phyloP scores from a whole-genome alignment of 2,797 vertebrate genomes.

The Eutrigla gurnardus region DNA sequence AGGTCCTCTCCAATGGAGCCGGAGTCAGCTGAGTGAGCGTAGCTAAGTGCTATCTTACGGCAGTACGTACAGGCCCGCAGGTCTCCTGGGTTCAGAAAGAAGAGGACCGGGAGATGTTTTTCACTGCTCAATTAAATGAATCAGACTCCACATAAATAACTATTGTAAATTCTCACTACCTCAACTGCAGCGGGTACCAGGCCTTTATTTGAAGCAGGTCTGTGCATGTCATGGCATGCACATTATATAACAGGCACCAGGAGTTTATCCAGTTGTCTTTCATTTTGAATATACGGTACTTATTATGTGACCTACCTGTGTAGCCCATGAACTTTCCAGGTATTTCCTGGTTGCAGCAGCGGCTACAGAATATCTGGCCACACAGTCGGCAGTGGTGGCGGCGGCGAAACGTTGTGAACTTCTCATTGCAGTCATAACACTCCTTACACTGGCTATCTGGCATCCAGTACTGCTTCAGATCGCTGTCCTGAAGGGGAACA shows the following conservation, averaged over 20 bases:
- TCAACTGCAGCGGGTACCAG: neutral
- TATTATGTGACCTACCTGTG: constrained; percentile 86
- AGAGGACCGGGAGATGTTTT: neutral
- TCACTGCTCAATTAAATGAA: neutral
- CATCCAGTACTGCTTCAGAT: constrained; percentile 99
- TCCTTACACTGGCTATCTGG: constrained; percentile 99
- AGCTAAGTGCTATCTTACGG: constrained; percentile 95
- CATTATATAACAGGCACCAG: neutral
- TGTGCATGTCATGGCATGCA: neutral
- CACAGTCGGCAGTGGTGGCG: constrained; percentile 97
- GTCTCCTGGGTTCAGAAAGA: constrained; percentile 85
- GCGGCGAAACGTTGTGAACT: constrained; percentile 97
- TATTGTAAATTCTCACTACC: neutral
- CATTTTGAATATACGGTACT: neutral
- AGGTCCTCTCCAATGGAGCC: constrained; percentile 96
- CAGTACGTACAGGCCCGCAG: constrained; percentile 97
- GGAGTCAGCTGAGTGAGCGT: constrained; percentile 94
- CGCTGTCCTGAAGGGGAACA: constrained; percentile 88
- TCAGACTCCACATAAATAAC: neutral
- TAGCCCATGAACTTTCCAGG: constrained; percentile 99
- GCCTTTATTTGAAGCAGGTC: neutral
- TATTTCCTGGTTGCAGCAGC: constrained; percentile 99
- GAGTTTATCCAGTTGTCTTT: neutral
- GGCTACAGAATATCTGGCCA: constrained; percentile 98
- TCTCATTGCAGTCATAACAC: constrained; percentile 98